Percentiles rank a stretch among this genome's conserved stretches.
phyloP scores from a whole-genome alignment of 2,888 invertebrate species.

The Trissoscelio sp. region DNA sequence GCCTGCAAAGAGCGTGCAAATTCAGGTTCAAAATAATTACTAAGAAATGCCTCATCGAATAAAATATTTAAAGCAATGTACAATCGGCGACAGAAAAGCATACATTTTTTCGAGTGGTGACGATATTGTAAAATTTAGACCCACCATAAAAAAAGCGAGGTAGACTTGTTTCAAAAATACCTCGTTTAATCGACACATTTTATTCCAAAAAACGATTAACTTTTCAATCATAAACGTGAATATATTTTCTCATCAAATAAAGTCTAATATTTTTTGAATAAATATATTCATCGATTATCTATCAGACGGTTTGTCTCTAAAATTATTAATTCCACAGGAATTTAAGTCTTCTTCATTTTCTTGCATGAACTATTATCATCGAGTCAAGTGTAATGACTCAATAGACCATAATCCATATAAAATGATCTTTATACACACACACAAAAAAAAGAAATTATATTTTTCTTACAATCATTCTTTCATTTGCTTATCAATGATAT shows the following conservation, averaged over 20 bases:
- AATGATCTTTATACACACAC: conserved; percentile 22
- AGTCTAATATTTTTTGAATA: background rate
- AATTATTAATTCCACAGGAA: conserved; percentile 54
- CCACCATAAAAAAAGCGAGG: conserved; percentile 28
- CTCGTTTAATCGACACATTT: conserved; percentile 8
- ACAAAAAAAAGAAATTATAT: conserved; percentile 9
- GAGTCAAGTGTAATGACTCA: conserved; percentile 30
- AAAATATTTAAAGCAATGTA: background rate
- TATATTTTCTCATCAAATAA: background rate
- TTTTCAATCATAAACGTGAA: background rate
- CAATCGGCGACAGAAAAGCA: background rate
- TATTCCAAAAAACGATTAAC: background rate
- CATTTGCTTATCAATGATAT: conserved; percentile 8
- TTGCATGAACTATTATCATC: conserved; percentile 52
- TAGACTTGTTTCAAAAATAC: conserved; percentile 41
- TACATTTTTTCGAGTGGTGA: background rate
- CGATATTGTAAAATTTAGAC: background rate
- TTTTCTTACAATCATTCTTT: background rate
- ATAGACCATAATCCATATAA: conserved; percentile 47
- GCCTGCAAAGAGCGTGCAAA: background rate
- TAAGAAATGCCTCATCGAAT: background rate
- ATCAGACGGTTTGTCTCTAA: conserved; percentile 5
- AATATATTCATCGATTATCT: conserved; percentile 9
- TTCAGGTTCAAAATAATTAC: conserved; percentile 1
- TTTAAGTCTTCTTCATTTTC: conserved; percentile 49